Percentiles rank a stretch among this genome's conserved stretches.
These are phyloP conservation scores for Spheniscus humboldti DNA, from an alignment of 2,797 vertebrate species.

Conservation along the genomic window DNA sequence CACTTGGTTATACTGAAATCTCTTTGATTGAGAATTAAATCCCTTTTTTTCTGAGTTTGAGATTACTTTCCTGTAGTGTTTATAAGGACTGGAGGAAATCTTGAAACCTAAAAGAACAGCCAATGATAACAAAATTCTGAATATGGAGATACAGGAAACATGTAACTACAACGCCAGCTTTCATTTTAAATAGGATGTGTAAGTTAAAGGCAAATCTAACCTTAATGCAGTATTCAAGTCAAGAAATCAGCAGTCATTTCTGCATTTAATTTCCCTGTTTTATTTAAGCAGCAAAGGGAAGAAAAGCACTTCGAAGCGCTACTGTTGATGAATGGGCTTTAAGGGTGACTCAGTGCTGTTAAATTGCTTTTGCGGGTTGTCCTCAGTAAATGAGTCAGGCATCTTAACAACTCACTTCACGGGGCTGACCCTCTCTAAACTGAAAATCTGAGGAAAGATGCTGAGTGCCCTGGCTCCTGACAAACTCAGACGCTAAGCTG, in stretches of 20 bases:
- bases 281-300: not conserved
- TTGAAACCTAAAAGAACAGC: constrained; percentile 39
- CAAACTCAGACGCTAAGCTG: fast-evolving
- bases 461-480: not conserved
- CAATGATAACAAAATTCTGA: not conserved
- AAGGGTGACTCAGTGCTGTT: not conserved
- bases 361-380: not conserved
- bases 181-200: not conserved
- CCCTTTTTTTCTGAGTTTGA: constrained; percentile 69
- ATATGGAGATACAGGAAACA: not conserved
- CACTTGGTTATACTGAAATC: constrained; percentile 72
- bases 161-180: not conserved
- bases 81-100: constrained; percentile 67
- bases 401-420: not conserved
- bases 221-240: not conserved
- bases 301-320: not conserved
- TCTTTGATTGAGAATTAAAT: constrained; percentile 75
- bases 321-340: not conserved
- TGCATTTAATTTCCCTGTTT: not conserved
- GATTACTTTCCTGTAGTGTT: constrained; percentile 39
- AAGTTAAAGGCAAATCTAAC: not conserved
- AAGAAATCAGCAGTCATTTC: not conserved
- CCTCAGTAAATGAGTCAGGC: not conserved
- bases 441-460: not conserved
- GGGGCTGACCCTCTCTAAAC: not conserved